Evolutionary conservation across 2,113 vertebrate genomes (phyloP), one percentile per base, ranked within the genome.

Genomic region (Pimephales promelas): DNA sequence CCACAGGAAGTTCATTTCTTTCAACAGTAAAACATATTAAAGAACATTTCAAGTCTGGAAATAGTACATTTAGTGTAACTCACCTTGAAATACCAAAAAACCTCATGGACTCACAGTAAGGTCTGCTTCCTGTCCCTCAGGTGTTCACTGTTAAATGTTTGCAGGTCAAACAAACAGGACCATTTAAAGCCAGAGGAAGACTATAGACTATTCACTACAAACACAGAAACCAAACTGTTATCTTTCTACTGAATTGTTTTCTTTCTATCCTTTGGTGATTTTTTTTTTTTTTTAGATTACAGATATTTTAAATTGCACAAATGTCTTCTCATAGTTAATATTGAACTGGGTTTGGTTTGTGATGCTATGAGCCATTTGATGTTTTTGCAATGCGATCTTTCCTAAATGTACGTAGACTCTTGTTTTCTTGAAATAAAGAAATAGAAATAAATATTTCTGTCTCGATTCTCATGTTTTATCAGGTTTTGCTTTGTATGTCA

Each of bases 381-480:
- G 28, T 14, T 80, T 74, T 80, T 74, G 16, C 36, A 52, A 71
- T 64, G 54, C 34, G 8, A 22, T 43, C 36, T 28, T 83, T 57
- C 43, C 16, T 8, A 47, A 10, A 36, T 75, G 85, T 45, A 83
- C 59, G 52, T 31, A 43, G 56, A 5, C 3, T 10, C 26, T 79
- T 45, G 28, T 78, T 83, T 72, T 34, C 16, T 14, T 82, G 49
- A 83, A 56, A 56, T 72, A 86, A 83, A 86, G 43, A 73, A 64
- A 83, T 31, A 31, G 31, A 62, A 40, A 16, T 1, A 28, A 26
- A 56, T 13, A 40, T 28, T 43, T 54, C 1, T 14, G 20, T 28
- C 54, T 72, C n/a, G 14, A 7, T 26, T 43, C 10, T 5, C 61
- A 5, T 61, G 16, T 43, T 3, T 45, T 57, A 31, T 18, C 13